Base-by-base conservation (phyloP, 2,797 vertebrate genomes). In the Pangasius sanitwongsei region DNA sequence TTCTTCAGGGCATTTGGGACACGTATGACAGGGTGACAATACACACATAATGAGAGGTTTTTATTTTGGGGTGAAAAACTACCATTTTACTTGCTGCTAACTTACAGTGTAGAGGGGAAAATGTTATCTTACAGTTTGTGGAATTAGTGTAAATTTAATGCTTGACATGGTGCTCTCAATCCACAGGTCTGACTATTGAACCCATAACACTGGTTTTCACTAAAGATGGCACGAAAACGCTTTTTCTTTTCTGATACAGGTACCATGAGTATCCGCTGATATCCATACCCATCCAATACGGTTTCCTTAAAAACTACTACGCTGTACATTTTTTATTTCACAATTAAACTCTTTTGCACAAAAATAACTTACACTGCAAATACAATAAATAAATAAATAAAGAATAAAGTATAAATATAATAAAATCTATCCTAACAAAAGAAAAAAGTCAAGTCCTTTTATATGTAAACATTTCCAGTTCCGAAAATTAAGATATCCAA, bases 41-140 rank as follows among this genome's bases (percentile, higher is more conserved):
- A 72, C 5, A 67, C 67, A 37, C 50, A 25, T 41, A 86, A 86
- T 86, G 50, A 74, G 48, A 70, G 34, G 69, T 86, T 75, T 57
- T 41, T 74, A 86, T 57, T 86, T 59, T 28, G 18, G 23, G 50
- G 50, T 70, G n/a, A 86, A 86, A 72, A 55, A 25, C 23, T 41
- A 74, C 18, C 4, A n/a, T 86, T 70, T 31, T 69, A 53, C 63
- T 65, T n/a, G 4, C 41, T 65, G 34, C n/a, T 34, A 82, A 80
- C 31, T 63, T 83, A 63, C 6, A 65, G 57, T 8, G 6, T 44
- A 16, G 6, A 20, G 0, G 28, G 41, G 28, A 48, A 50, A 84
- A 50, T 18, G 34, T 20, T 69, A 31, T 69, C 8, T 6, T 53
- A 69, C 31, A 48, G 28, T 53, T 85, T 69, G 63, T 48, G 28